Evolutionary conservation across 2,113 vertebrate species (phyloP).

Genomic region (Phylloscopus trochiloides): DNA sequence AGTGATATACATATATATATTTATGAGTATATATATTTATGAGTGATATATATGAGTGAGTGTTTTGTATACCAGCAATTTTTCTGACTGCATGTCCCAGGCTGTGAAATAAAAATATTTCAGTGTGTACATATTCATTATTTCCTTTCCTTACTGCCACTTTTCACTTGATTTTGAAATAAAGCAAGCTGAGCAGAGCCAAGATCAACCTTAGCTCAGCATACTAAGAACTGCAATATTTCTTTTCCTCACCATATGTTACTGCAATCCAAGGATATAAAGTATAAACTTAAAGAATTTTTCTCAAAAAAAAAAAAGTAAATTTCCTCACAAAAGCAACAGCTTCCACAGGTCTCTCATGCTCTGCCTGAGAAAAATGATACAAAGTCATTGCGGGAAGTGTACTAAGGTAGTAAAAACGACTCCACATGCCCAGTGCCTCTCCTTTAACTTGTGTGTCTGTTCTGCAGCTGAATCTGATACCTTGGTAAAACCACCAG

Average conservation of each 20-base stretch:
- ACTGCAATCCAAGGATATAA: neutral
- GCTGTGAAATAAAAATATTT: neutral
- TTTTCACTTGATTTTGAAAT: neutral
- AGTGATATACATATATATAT: too few relatives aligned
- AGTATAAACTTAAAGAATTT: neutral
- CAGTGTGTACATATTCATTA: neutral
- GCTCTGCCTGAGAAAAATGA: neutral
- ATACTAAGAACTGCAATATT: neutral
- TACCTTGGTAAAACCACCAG: neutral
- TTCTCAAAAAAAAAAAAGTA: neutral
- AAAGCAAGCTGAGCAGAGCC: neutral
- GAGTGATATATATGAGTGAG: neutral
- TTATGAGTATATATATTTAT: too few relatives aligned
- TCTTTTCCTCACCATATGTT: neutral
- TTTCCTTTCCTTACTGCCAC: neutral
- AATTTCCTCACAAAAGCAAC: neutral
- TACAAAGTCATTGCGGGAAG: neutral
- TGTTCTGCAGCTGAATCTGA: neutral
- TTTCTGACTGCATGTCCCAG: neutral
- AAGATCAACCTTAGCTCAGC: neutral
- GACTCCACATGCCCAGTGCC: rapidly evolving
- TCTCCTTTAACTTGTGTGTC: neutral
- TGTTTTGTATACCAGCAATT: neutral
- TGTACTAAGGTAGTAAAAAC: neutral
- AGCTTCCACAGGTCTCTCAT: neutral